Conservation (phyloP, 2,888 invertebrate species). For the Tigriopus californicus region DNA sequence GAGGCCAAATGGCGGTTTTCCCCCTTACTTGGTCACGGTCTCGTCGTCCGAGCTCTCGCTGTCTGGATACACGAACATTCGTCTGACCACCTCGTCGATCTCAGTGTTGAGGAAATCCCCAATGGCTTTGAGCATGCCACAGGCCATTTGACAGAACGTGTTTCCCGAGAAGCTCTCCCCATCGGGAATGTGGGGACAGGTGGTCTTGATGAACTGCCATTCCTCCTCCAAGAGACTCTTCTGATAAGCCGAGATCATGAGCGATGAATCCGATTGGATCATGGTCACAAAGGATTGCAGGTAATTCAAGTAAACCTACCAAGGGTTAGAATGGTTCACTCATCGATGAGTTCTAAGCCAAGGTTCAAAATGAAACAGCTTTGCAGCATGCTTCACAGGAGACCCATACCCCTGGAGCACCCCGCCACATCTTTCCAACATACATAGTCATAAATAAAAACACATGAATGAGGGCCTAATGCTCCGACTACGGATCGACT, state of each 20-base stretch:
- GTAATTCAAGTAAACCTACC: conserved; percentile 64
- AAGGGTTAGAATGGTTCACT: no score
- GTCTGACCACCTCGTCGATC: conserved; percentile 27
- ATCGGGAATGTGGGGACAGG: conserved; percentile 53
- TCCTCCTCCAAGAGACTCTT: conserved; percentile 66
- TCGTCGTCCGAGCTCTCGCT: conserved; percentile 5
- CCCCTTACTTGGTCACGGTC: not conserved
- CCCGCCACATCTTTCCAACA: no score
- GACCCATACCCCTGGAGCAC: no score
- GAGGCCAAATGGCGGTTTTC: conserved; percentile 16
- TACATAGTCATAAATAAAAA: no score
- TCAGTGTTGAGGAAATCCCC: conserved; percentile 32
- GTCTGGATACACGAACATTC: conserved; percentile 20
- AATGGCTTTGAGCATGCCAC: conserved; percentile 34
- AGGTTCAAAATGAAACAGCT: no score
- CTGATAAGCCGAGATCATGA: conserved; percentile 30
- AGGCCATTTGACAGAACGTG: conserved; percentile 49
- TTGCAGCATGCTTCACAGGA: no score
- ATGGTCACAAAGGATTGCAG: conserved; percentile 59
- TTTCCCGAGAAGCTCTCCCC: conserved; percentile 53
- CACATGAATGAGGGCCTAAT: no score
- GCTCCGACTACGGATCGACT: no score
- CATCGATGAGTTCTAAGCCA: no score
- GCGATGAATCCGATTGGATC: conserved; percentile 25
- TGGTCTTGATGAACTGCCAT: conserved; percentile 63